A percentile compares a stretch with the other conserved stretches of the same genome.
Conservation (phyloP, 2,113 vertebrate genomes). For the Oncorhynchus clarkii region DNA sequence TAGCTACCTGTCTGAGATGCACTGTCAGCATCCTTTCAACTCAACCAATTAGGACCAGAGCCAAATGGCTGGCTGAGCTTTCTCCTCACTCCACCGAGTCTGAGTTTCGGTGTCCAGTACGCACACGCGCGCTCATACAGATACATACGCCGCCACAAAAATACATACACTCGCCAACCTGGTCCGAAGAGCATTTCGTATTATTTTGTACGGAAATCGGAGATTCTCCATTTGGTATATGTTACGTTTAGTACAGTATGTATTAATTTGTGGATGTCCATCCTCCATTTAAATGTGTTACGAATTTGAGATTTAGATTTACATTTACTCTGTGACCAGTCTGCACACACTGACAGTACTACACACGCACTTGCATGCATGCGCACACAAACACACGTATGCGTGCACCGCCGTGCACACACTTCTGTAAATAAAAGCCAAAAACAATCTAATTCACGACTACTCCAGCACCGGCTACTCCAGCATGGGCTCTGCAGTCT, state of each 20-base stretch:
- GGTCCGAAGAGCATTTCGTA: too few species aligned
- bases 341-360: too few species aligned
- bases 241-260: too few species aligned
- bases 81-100: background rate
- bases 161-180: too few species aligned
- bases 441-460: too few species aligned
- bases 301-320: too few species aligned
- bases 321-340: too few species aligned
- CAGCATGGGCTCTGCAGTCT: background rate
- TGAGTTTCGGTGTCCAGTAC: background rate
- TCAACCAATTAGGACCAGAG: constrained; percentile 1
- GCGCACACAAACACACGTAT: too few species aligned
- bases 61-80: constrained; percentile 1
- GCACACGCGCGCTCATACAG: background rate
- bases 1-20: background rate
- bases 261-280: too few species aligned
- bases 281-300: too few species aligned
- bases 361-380: background rate
- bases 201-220: too few species aligned
- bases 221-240: too few species aligned
- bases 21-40: constrained; percentile 3
- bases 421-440: background rate
- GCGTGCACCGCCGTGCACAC: background rate
- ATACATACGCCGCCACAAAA: background rate
- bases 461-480: background rate